These are phyloP conservation scores for Gallirallus australis DNA, from an alignment of 2,797 vertebrate genomes.

Conservation along the genomic window DNA sequence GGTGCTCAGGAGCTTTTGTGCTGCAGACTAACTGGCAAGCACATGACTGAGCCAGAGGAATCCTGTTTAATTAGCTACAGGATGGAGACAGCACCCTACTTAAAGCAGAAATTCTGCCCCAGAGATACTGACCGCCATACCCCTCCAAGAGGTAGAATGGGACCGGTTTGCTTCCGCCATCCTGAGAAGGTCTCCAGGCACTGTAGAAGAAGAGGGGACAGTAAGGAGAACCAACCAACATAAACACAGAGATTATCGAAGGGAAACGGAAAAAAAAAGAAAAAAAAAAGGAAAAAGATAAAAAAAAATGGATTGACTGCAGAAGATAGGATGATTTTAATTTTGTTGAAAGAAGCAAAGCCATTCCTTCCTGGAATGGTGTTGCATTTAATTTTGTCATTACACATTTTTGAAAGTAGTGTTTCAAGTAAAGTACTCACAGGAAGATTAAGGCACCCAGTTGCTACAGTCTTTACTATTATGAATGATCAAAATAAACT, in stretches of 20 bases:
- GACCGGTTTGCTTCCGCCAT: background rate
- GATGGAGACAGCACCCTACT: background rate
- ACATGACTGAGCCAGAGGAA: background rate
- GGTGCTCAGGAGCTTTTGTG: background rate
- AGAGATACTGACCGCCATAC: background rate
- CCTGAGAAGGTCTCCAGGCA: background rate
- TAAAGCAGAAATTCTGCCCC: background rate
- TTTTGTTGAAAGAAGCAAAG: background rate
- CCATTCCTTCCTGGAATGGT: background rate
- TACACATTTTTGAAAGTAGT: background rate
- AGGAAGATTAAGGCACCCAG: background rate
- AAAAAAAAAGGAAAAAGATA: too few species aligned
- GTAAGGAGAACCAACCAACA: background rate
- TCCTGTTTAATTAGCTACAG: background rate
- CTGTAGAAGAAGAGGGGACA: background rate
- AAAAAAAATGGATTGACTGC: background rate
- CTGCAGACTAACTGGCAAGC: background rate
- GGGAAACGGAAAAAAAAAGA: too few species aligned
- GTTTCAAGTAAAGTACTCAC: background rate
- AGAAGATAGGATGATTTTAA: background rate
- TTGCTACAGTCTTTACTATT: slow-evolving; percentile 3
- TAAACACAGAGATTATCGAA: background rate
- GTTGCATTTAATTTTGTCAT: slow-evolving; percentile 23
- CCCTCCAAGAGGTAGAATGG: background rate
- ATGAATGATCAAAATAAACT: slow-evolving; percentile 12